Percentiles rank a stretch among this genome's conserved stretches.
phyloP scores from a whole-genome alignment of 2,797 vertebrate species.

The Eidolon dupreanum region DNA sequence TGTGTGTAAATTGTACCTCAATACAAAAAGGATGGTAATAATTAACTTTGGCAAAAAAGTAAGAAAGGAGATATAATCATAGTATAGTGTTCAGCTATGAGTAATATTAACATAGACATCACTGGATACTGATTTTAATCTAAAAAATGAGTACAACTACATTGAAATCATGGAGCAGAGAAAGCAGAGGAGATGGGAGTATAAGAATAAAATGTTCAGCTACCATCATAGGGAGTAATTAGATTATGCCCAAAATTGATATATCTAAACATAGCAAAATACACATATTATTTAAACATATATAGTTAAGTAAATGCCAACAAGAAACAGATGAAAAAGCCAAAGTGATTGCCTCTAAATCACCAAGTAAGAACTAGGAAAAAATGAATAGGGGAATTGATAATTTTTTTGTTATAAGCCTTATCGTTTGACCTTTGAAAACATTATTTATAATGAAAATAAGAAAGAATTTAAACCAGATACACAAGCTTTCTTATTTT shows the following conservation, averaged over 20 bases:
- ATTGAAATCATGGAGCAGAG: background rate
- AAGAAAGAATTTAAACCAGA: background rate
- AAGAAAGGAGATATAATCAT: constrained; percentile 34
- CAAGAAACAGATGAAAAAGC: background rate
- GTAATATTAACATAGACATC: constrained; percentile 11
- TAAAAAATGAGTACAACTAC: background rate
- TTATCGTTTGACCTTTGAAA: background rate
- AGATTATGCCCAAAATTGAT: background rate
- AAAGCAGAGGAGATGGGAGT: background rate
- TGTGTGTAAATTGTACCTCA: background rate
- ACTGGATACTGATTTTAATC: constrained; percentile 47
- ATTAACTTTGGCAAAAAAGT: constrained; percentile 16
- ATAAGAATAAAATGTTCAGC: background rate
- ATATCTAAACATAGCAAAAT: background rate
- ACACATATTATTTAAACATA: background rate
- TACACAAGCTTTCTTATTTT: background rate
- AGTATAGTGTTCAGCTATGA: background rate
- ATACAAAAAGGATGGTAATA: constrained; percentile 26
- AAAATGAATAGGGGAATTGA: background rate
- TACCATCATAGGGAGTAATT: background rate
- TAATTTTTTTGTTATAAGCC: background rate
- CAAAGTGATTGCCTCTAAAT: background rate
- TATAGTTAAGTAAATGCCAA: background rate
- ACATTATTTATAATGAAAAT: background rate
- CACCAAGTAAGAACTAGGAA: background rate